Evolutionary conservation across 2,113 vertebrate genomes (phyloP).

Genomic region (Myodes glareolus): DNA sequence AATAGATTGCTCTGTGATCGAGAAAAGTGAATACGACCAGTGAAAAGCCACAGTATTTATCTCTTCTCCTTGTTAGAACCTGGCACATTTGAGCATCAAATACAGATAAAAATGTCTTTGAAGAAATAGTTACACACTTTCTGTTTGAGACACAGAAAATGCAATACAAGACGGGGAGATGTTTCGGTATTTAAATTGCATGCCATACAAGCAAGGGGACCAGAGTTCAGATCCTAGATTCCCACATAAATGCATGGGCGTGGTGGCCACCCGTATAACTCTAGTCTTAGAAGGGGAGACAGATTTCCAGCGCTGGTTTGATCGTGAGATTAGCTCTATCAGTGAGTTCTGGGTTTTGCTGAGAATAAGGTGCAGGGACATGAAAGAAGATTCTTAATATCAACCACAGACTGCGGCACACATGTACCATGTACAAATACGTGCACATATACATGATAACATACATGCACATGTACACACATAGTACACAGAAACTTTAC

Average conservation of each 20-base stretch:
- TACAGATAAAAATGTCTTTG: slow-evolving; percentile 5
- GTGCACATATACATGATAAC: background rate
- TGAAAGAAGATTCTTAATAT: background rate
- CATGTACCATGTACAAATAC: background rate
- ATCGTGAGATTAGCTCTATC: background rate
- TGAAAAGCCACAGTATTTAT: slow-evolving; percentile 73
- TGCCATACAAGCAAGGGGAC: background rate
- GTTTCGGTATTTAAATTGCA: background rate
- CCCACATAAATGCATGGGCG: background rate
- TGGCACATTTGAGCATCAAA: slow-evolving; percentile 67
- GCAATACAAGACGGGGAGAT: background rate
- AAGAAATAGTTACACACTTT: slow-evolving; percentile 28
- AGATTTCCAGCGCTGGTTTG: background rate
- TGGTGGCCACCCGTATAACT: too few relatives aligned
- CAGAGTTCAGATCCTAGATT: background rate
- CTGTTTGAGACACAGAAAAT: slow-evolving; percentile 22
- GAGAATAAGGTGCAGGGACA: background rate
- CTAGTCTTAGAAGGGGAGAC: background rate
- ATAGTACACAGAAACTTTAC: background rate
- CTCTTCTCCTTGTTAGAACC: slow-evolving; percentile 75
- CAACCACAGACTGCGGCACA: background rate
- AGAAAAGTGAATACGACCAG: slow-evolving; percentile 74
- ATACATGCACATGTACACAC: background rate
- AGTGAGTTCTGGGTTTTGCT: background rate
- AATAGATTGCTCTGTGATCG: slow-evolving; percentile 53